phyloP scores from a whole-genome alignment of 2,888 invertebrate genomes.

The Pyralis farinalis region DNA sequence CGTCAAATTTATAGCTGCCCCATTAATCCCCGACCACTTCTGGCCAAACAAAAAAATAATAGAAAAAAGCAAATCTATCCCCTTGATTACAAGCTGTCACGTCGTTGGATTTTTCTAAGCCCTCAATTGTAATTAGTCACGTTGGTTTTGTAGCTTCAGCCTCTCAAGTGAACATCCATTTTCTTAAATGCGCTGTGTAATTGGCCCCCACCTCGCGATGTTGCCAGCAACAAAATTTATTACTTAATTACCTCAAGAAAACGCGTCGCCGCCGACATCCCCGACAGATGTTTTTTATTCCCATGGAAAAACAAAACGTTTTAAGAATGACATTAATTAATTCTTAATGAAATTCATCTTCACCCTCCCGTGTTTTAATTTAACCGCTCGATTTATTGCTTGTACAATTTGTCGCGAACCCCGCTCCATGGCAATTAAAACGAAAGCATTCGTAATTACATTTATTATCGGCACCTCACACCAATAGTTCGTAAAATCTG shows the following conservation, averaged over 20 bases:
- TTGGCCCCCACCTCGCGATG: conserved; percentile 74
- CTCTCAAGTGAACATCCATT: conserved; percentile 65
- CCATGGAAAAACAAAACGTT: conserved; percentile 75
- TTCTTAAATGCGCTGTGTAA: conserved; percentile 71
- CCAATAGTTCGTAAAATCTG: conserved; percentile 41
- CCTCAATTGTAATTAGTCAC: conserved; percentile 74
- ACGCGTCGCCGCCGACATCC: conserved; percentile 62
- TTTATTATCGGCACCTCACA: conserved; percentile 66
- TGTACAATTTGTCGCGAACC: conserved; percentile 73
- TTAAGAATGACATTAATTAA: conserved; percentile 82
- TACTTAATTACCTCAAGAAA: conserved; percentile 81
- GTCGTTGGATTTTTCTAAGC: conserved; percentile 76
- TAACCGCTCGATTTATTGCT: conserved; percentile 76
- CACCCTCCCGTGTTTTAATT: conserved; percentile 77
- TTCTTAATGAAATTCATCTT: conserved; percentile 82
- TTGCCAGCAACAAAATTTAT: conserved; percentile 79
- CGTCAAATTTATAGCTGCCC: conserved; percentile 65
- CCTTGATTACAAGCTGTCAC: conserved; percentile 80
- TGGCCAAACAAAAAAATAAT: conserved; percentile 47
- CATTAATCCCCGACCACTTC: conserved; percentile 66
- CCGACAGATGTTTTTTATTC: conserved; percentile 79
- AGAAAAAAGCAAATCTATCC: conserved; percentile 64
- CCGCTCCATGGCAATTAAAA: conserved; percentile 57
- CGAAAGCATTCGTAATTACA: conserved; percentile 58
- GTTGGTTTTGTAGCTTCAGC: conserved; percentile 45